Base-by-base conservation (phyloP, 1,140 invertebrate genomes). In the Aphaenogaster floridana region DNA sequence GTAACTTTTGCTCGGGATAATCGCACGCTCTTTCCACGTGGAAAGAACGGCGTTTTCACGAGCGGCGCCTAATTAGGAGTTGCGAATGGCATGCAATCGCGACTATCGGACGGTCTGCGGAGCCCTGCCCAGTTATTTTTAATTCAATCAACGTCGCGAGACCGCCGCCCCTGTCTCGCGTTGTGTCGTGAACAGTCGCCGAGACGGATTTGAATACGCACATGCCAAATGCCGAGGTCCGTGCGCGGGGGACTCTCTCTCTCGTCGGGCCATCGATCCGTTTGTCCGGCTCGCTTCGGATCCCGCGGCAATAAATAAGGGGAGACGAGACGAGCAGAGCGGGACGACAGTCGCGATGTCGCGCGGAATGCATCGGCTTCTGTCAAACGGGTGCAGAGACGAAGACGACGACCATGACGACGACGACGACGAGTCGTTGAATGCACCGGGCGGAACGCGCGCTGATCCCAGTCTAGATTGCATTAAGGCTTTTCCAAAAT, bases 311-410 rank as follows among this genome's bases (percentile, higher is more conserved):
- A 94, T 94, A 95, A 94, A 95, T 95, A 94, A 94, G 89, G 92
- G 90, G 90, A 93, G 91, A 94, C 92, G 90, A 94, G 93, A 94
- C 92, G 91, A 83, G 68, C 15, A 77, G 39, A 83, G 54, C 91
- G 80, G 93, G 89, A 90, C 90, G 92, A 94, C 94, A 93, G 93
- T 94, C 93, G 94, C 92, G 91, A 94, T 94, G 93, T 94, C 93
- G 91, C 91, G 91, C 91, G 92, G 94, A 94, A 94, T 94, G 94
- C 94, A 94, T 93, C 94, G 94, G 94, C 94, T 94, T 94, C 89
- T 91, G 90, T 91, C 90, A 91, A 91, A 91, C 90, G 90, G 88
- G 36, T 74, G 81, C 80, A 50, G 64, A 89, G 86, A 91, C 90
- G 79, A 79, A 71, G 81, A 88, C 86, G 54, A 79, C 86, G 74